phyloP scores from a whole-genome alignment of 2,888 invertebrate genomes.

The Aproaerema taeniolella region DNA sequence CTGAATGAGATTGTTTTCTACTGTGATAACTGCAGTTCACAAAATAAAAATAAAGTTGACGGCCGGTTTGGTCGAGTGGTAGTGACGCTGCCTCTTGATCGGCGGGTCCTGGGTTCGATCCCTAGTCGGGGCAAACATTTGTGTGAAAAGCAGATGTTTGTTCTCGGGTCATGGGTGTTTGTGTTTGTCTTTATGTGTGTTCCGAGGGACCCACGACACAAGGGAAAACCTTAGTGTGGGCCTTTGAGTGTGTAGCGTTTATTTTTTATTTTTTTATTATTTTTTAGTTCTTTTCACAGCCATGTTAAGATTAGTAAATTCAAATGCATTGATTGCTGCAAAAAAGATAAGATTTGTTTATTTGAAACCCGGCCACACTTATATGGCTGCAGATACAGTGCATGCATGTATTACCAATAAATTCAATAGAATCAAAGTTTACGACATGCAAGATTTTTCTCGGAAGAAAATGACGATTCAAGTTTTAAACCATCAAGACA shows the following conservation, averaged over 20 bases:
- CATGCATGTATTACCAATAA: constrained; percentile 22
- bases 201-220: too few species aligned
- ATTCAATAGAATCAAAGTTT: not conserved
- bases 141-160: too few species aligned
- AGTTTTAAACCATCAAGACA: not conserved
- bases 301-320: constrained; percentile 18
- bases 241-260: too few species aligned
- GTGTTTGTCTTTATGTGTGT: too few species aligned
- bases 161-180: too few species aligned
- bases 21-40: constrained; percentile 19
- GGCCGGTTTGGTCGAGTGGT: too few species aligned
- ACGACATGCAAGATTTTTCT: not conserved
- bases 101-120: too few species aligned
- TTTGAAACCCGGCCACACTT: constrained; percentile 19
- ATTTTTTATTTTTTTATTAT: not conserved
- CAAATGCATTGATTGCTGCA: constrained; percentile 9
- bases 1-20: constrained; percentile 1
- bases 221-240: too few species aligned
- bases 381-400: constrained; percentile 24
- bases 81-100: too few species aligned
- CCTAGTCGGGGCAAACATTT: too few species aligned
- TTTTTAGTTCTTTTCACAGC: constrained; percentile 18
- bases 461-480: not conserved
- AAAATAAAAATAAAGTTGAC: too few species aligned
- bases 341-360: constrained; percentile 20